These are phyloP conservation scores for Passer montanus DNA, from an alignment of 2,113 vertebrate species.

Conservation along the genomic window DNA sequence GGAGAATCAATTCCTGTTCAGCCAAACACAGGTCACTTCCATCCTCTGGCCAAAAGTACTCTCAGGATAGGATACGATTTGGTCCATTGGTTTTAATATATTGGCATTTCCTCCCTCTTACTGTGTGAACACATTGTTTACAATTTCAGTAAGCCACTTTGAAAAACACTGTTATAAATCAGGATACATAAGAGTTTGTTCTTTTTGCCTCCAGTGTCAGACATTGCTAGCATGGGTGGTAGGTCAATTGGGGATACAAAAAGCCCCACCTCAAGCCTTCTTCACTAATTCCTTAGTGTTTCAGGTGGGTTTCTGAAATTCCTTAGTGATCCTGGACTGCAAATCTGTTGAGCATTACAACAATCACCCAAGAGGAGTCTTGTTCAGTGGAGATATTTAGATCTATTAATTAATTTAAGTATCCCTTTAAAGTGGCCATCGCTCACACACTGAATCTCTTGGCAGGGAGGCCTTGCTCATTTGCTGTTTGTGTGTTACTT, in stretches of 20 bases:
- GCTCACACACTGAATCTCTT: not conserved
- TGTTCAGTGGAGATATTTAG: not conserved
- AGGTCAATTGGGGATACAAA: not conserved
- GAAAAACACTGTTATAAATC: slow-evolving; percentile 8
- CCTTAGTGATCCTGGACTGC: not conserved
- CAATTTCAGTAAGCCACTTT: not conserved
- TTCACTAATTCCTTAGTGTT: not conserved
- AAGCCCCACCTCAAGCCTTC: not conserved
- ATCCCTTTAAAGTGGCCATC: not conserved
- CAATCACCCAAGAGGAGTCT: not conserved
- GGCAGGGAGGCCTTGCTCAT: not conserved
- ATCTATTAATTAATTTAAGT: not conserved
- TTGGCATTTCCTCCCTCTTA: slow-evolving; percentile 28
- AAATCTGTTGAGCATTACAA: not conserved
- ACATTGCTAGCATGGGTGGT: not conserved
- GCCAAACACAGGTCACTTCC: slow-evolving; percentile 20
- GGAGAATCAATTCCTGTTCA: slow-evolving; percentile 24
- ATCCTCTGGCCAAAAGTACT: slow-evolving; percentile 44
- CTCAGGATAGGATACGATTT: not conserved
- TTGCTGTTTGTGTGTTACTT: not conserved
- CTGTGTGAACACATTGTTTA: slow-evolving; percentile 11
- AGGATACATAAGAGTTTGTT: slow-evolving; percentile 12
- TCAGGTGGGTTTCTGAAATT: not conserved
- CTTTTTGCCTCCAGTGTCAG: not conserved
- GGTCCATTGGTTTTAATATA: slow-evolving; percentile 41